Percentiles rank a stretch among this genome's conserved stretches.
These are phyloP conservation scores for Galbula dea DNA, from an alignment of 2,113 vertebrate species.

Conservation along the genomic window DNA sequence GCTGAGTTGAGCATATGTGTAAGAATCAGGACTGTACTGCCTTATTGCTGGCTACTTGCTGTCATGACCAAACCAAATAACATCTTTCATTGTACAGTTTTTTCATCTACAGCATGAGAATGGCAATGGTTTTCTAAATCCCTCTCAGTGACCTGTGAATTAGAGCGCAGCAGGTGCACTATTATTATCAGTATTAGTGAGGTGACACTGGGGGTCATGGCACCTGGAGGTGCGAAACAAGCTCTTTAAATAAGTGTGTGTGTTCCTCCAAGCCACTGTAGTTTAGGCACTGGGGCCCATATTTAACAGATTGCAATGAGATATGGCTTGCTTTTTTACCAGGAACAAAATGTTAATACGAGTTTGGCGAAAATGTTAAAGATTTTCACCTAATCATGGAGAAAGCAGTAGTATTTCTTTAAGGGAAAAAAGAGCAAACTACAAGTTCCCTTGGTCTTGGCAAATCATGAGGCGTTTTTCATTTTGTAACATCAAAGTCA, in stretches of 20 bases:
- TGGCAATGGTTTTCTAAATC: not conserved
- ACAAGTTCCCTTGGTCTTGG: conserved; percentile 90
- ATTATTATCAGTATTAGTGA: not conserved
- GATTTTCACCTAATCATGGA: conserved; percentile 29
- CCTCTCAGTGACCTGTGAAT: not conserved
- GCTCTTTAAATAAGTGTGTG: not conserved
- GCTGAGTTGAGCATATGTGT: fast-evolving
- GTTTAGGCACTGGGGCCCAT: not conserved
- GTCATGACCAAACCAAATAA: not conserved
- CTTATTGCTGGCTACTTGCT: not conserved
- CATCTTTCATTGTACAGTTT: not conserved
- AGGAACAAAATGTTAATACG: not conserved
- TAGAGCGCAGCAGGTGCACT: not conserved
- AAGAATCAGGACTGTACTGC: not conserved
- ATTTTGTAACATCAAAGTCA: conserved; percentile 94
- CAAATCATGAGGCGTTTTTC: conserved; percentile 91
- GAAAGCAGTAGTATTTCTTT: conserved; percentile 67
- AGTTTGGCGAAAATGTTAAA: conserved; percentile 9
- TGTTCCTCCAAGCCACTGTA: not conserved
- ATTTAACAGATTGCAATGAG: not conserved
- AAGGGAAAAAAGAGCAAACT: conserved; percentile 75
- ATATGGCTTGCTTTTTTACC: not conserved
- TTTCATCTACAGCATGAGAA: not conserved
- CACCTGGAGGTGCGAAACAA: not conserved
- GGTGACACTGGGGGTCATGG: not conserved